A percentile compares a stretch with the other conserved stretches of the same genome.
These are phyloP conservation scores for Eulemur mongoz DNA, from an alignment of 2,797 vertebrate genomes.

Conservation along the genomic window DNA sequence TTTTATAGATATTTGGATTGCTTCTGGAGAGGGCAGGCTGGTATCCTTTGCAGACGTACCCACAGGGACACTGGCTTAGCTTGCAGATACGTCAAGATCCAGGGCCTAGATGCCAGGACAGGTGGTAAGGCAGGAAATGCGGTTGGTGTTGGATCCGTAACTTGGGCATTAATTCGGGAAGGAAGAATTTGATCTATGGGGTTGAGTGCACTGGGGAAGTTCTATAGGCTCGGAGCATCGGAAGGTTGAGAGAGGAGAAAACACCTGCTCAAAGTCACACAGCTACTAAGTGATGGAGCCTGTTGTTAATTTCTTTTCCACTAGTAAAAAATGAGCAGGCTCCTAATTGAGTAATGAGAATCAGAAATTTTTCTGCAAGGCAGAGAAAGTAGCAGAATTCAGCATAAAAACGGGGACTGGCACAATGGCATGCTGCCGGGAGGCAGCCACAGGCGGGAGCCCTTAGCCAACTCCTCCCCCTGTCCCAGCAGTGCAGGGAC, in stretches of 20 bases:
- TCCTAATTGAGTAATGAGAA: background rate
- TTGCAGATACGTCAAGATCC: background rate
- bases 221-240: background rate
- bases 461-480: background rate
- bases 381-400: background rate
- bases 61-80: background rate
- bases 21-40: background rate
- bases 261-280: background rate
- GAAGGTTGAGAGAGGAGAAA: background rate
- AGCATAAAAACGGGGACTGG: background rate
- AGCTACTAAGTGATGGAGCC: background rate
- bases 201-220: background rate
- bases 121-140: background rate
- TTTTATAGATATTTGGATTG: background rate
- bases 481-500: accelerated
- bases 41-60: background rate
- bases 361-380: background rate
- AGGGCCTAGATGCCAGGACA: background rate
- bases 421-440: no score
- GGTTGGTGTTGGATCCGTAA: background rate
- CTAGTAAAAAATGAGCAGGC: background rate
- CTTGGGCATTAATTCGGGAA: background rate
- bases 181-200: background rate
- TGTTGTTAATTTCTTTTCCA: background rate
- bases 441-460: background rate